Evolutionary conservation across 2,888 invertebrate genomes (phyloP).

Genomic region (Bombyx huttoni): DNA sequence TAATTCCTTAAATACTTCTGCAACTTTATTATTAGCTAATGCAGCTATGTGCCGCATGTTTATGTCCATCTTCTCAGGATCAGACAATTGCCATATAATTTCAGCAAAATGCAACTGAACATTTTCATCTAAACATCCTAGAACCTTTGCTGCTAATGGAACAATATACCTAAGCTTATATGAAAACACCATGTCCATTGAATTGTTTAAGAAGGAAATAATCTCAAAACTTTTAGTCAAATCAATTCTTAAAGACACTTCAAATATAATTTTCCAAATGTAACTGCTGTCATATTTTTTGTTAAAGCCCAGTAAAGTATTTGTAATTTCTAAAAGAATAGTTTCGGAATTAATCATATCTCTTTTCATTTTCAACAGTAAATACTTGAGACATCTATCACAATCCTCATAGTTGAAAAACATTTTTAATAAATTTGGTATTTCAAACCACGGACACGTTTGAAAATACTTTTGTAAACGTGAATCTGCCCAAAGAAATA

Average conservation of each 20-base stretch:
- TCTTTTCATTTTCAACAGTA: conserved; percentile 28
- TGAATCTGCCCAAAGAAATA: conserved; percentile 35
- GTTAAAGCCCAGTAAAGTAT: conserved; percentile 24
- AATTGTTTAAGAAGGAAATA: conserved; percentile 13
- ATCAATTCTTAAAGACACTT: conserved; percentile 28
- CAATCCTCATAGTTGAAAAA: conserved; percentile 28
- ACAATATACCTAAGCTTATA: conserved; percentile 42
- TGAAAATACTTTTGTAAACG: conserved; percentile 26
- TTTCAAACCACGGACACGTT: conserved; percentile 22
- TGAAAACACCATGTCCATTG: conserved; percentile 15
- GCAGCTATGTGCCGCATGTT: conserved; percentile 50
- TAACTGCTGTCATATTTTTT: conserved; percentile 22
- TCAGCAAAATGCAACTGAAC: conserved; percentile 21
- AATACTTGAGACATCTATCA: conserved; percentile 29
- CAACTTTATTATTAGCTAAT: conserved; percentile 49
- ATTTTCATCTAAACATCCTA: conserved; percentile 11
- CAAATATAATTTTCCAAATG: conserved; percentile 42
- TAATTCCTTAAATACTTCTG: conserved; percentile 22
- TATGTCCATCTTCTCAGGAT: conserved; percentile 38
- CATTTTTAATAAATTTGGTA: conserved; percentile 24
- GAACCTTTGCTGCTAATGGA: conserved; percentile 36
- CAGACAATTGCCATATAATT: conserved; percentile 29
- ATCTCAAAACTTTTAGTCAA: conserved; percentile 15
- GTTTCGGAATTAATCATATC: conserved; percentile 14
- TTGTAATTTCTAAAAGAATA: conserved; percentile 19